Percentiles rank a stretch among this genome's conserved stretches.
Evolutionary conservation across 2,797 vertebrate genomes (phyloP).

Genomic region (Momotus momota): DNA sequence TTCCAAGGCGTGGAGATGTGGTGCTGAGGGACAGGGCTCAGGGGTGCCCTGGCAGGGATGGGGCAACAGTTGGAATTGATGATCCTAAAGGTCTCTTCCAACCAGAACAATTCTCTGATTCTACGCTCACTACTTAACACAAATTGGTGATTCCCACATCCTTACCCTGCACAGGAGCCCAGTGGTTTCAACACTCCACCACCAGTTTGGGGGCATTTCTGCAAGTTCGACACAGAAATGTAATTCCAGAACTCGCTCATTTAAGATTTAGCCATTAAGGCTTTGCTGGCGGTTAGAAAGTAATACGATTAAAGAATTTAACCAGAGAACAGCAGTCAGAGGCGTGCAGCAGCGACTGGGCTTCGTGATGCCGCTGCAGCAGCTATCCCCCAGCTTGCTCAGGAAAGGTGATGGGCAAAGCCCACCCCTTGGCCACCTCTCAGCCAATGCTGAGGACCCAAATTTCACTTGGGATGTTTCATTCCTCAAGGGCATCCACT

Average conservation of each 20-base stretch:
- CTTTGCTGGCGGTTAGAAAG: not conserved
- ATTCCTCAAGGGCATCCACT: fast-evolving
- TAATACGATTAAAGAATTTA: too few species aligned
- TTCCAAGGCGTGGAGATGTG: too few species aligned
- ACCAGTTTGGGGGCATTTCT: not conserved
- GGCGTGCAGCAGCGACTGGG: fast-evolving
- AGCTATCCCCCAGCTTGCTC: not conserved
- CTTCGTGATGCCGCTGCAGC: fast-evolving
- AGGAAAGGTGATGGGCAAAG: not conserved
- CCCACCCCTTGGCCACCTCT: not conserved
- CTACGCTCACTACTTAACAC: not conserved
- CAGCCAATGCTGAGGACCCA: fast-evolving
- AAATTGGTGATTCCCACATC: fast-evolving
- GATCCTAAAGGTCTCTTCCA: not conserved
- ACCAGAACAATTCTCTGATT: not conserved
- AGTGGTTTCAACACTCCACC: fast-evolving
- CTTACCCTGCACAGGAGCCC: not conserved
- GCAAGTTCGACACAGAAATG: fast-evolving
- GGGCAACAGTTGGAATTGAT: not conserved
- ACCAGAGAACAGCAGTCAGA: not conserved
- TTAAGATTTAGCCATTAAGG: not conserved
- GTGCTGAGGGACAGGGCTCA: too few species aligned
- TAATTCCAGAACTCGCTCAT: fast-evolving
- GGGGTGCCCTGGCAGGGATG: not conserved
- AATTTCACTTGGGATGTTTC: too few species aligned